Conservation (phyloP, 2,888 invertebrate genomes). For the Drosophila acutilabella region DNA sequence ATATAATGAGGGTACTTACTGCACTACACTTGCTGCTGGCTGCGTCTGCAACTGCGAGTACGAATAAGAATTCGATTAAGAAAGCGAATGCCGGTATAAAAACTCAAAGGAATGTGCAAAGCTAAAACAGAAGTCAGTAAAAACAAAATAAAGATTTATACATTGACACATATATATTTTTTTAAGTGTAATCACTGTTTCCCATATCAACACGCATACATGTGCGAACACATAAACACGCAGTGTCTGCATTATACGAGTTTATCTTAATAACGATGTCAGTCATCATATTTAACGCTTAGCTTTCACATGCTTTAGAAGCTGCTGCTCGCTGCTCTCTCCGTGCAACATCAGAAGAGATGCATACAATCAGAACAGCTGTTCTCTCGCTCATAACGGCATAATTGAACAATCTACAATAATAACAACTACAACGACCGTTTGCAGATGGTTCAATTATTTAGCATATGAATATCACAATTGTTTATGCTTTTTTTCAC, state of each 20-base stretch:
- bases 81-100: conserved; percentile 35
- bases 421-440: not conserved
- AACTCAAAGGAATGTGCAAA: conserved; percentile 64
- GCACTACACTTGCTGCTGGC: conserved; percentile 19
- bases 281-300: conserved; percentile 13
- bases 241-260: conserved; percentile 6
- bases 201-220: not conserved
- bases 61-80: conserved; percentile 20
- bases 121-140: conserved; percentile 64
- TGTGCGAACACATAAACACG: conserved; percentile 3
- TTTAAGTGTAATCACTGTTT: conserved; percentile 31
- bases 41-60: conserved; percentile 21
- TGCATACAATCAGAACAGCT: conserved; percentile 50
- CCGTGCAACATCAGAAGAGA: conserved; percentile 9
- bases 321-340: conserved; percentile 2
- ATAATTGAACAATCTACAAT: conserved; percentile 29
- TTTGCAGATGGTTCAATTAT: conserved; percentile 8
- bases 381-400: conserved; percentile 41
- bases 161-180: not conserved
- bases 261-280: conserved; percentile 25
- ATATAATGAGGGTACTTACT: conserved; percentile 32
- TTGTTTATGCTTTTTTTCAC: conserved; percentile 6
- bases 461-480: conserved; percentile 18
- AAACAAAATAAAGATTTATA: conserved; percentile 22
- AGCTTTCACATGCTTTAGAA: conserved; percentile 18